These are phyloP conservation scores for Ischnus inquisitorius DNA, from an alignment of 2,888 invertebrate genomes.

Conservation along the genomic window DNA sequence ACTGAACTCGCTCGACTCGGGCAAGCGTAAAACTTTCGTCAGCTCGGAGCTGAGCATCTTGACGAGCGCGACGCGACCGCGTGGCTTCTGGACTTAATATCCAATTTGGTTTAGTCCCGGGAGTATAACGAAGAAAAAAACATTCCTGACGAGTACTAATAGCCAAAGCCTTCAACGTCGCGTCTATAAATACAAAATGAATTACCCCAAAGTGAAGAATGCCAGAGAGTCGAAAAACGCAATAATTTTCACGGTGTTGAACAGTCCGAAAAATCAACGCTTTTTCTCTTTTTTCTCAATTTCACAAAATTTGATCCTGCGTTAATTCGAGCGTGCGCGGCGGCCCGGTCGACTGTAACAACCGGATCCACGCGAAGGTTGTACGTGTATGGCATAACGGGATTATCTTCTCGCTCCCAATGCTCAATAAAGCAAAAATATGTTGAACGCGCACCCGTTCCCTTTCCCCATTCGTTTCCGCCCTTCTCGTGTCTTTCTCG, in stretches of 20 bases:
- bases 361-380: constrained; percentile 20
- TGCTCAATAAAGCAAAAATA: constrained; percentile 62
- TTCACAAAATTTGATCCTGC: constrained; percentile 37
- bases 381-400: constrained; percentile 32
- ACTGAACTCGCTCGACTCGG: constrained; percentile 46
- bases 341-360: constrained; percentile 6
- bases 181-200: constrained; percentile 25
- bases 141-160: constrained; percentile 30
- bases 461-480: neutral
- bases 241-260: constrained; percentile 4
- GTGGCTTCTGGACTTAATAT: constrained; percentile 28
- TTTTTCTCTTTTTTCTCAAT: constrained; percentile 3
- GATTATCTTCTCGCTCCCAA: constrained; percentile 55
- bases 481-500: constrained; percentile 17
- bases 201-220: neutral
- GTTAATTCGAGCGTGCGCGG: constrained; percentile 18
- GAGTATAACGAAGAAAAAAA: constrained; percentile 34
- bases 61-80: constrained; percentile 40
- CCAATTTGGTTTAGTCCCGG: constrained; percentile 46
- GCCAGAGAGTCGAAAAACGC: neutral
- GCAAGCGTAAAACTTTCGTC: constrained; percentile 53
- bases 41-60: constrained; percentile 30
- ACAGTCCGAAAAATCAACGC: constrained; percentile 26
- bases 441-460: constrained; percentile 43
- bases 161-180: constrained; percentile 16